Evolutionary conservation across 2,797 vertebrate genomes (phyloP), one percentile per base, ranked within the genome.

Genomic region (Peromyscus aztecus): DNA sequence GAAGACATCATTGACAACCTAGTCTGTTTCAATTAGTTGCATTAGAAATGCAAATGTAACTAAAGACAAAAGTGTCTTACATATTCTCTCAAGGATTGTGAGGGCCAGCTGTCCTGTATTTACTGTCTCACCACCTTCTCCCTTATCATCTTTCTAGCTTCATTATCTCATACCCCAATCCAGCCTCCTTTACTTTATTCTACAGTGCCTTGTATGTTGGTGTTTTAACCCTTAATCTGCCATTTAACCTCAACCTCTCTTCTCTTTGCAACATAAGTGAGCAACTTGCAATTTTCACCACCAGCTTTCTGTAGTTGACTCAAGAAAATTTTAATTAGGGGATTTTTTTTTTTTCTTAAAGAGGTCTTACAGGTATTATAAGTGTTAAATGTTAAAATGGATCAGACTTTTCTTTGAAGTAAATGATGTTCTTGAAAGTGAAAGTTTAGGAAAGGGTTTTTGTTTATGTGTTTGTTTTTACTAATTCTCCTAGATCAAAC

Each of bases 391-490:
- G 7, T 34, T 87, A 29, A 49, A 55, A 6, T 23, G 34, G 7
- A 80, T 24, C 37, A 59, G 29, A 76, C 0, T 63, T 85, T 93
- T 61, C 0, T 88, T 81, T 78, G 8, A 63, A 83, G 13, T 65
- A 82, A 83, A 12, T 21, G 19, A 85, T 31, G 49, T 69, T 90
- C 27, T 86, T 81, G 83, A 75, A 94, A 78, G 71, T 83, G 11
- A 78, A 84, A 85, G 34, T 94, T 82, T 57, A 88, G 57, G 49
- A 34, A 89, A 89, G 1, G 49, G 12, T 13, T 52, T 52, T 52
- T 52, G 49, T 52, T 52, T 52, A 52, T 52, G 49, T 24, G 67
- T 93, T 78, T 67, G 4, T 75, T 69, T 12, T 27, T 4, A 2
- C 46, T 14, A 24, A 24, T 78, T 94, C 16, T 94, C 87, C 1